Evolutionary conservation across 2,797 vertebrate genomes (phyloP).

Genomic region (Sebastes itinus): DNA sequence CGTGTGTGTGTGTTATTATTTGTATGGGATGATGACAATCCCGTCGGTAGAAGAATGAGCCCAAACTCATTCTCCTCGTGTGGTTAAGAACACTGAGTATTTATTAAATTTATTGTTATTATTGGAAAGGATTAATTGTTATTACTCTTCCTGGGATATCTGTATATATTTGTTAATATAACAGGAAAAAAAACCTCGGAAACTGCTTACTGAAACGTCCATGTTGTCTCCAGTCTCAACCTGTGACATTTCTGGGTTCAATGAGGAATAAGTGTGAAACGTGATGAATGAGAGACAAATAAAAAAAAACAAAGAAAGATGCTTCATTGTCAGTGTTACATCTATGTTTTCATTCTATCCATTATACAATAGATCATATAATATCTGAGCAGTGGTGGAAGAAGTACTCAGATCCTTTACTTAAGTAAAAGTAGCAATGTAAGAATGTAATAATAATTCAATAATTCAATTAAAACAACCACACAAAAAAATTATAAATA

Average conservation of each 20-base stretch:
- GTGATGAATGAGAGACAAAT: constrained; percentile 73
- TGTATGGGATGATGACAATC: constrained; percentile 74
- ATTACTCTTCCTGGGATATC: constrained; percentile 72
- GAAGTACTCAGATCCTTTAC: not conserved
- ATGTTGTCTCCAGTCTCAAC: constrained; percentile 59
- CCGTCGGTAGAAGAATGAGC: constrained; percentile 71
- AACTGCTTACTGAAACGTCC: constrained; percentile 59
- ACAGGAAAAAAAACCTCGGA: constrained; percentile 60
- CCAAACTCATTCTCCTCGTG: constrained; percentile 73
- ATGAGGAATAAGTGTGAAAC: constrained; percentile 64
- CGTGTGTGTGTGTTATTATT: constrained; percentile 58
- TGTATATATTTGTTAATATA: constrained; percentile 83
- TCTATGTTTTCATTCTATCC: not conserved
- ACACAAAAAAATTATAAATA: accelerated
- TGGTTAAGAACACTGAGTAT: constrained; percentile 84
- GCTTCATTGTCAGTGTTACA: constrained; percentile 25
- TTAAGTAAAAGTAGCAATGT: not conserved
- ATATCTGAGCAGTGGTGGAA: not conserved
- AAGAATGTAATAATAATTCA: not conserved
- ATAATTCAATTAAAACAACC: too few relatives aligned
- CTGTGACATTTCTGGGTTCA: constrained; percentile 64
- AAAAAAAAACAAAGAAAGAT: constrained; percentile 66
- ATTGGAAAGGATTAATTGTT: constrained; percentile 72
- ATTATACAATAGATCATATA: not conserved
- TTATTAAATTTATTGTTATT: constrained; percentile 87